Evolutionary conservation across 2,888 invertebrate genomes (phyloP), one percentile per base, ranked within the genome.

Genomic region (Cephus rjabovi): DNA sequence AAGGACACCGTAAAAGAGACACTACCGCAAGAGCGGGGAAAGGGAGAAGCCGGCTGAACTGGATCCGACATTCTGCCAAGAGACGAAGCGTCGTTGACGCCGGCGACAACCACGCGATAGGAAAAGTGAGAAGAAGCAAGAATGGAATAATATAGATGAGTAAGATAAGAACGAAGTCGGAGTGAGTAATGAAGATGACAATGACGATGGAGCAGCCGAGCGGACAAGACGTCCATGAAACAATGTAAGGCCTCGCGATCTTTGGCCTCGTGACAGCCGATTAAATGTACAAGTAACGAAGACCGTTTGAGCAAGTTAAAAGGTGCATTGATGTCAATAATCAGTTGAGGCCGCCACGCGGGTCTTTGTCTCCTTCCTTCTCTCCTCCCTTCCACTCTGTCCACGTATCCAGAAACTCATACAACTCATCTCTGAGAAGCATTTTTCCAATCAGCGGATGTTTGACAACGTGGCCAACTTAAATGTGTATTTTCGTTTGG

Each of bases 241-340:
- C 71, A 75, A 75, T 71, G 70, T 37, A 12, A 75, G 76, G 75
- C 77, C 56, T 56, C 73, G 31, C 56, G 73, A 78, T 73, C 80
- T 84, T 76, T 83, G 83, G 75, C 80, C 85, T 78, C 76, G 23
- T 74, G 79, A 79, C 76, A 75, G 75, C 81, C 82, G 82, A 85
- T 86, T 84, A 82, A 85, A 84, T 82, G 81, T 83, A 77, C 82
- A 83, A 84, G 79, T 81, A 84, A 84, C 83, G 81, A 85, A 75
- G 85, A 85, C 81, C 84, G 80, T 87, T 86, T 85, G 83, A 86
- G 85, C 86, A 84, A 85, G 82, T 86, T 87, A 84, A 87, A 81
- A 86, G 86, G 85, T 87, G 85, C 84, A 85, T 86, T 83, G 81
- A 84, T 84, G 87, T 87, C 84, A 87, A 87, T 84, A 84, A 86